Conservation (phyloP, 2,888 invertebrate species). For the Caenorhabditis sp. region DNA sequence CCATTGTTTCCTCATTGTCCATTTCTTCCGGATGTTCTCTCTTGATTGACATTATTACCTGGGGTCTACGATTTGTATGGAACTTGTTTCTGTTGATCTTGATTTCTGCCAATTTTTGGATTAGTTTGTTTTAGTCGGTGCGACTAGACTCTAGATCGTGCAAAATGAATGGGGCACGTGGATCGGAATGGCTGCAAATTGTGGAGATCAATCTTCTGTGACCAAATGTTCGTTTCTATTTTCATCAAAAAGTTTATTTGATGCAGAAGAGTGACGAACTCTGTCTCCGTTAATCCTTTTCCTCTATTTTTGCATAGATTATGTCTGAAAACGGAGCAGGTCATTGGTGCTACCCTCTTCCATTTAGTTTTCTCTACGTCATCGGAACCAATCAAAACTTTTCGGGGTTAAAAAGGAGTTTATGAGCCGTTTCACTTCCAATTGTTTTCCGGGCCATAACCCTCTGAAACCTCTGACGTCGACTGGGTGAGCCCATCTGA, state of each 20-base stretch:
- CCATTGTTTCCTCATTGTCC: neutral
- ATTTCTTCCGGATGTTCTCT: conserved; percentile 20
- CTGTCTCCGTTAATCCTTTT: conserved; percentile 33
- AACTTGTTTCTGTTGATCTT: conserved; percentile 22
- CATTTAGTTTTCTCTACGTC: conserved; percentile 28
- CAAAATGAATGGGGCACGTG: conserved; percentile 7
- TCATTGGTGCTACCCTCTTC: conserved; percentile 33
- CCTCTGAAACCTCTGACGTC: conserved; percentile 33
- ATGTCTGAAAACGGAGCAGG: conserved; percentile 40
- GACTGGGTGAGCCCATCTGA: neutral
- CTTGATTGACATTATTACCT: conserved; percentile 12
- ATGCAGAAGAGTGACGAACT: conserved; percentile 42
- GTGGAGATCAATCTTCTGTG: conserved; percentile 2
- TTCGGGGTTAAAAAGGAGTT: conserved; percentile 8
- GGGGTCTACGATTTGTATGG: too few relatives aligned
- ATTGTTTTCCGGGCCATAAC: conserved; percentile 41
- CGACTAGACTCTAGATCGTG: conserved; percentile 10
- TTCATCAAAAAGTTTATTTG: neutral
- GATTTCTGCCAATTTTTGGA: conserved; percentile 36
- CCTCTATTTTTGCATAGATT: conserved; percentile 22
- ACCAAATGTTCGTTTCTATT: conserved; percentile 18
- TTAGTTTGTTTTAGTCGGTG: conserved; percentile 11
- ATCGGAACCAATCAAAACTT: conserved; percentile 48
- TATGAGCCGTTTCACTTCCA: conserved; percentile 54
- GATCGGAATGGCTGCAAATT: neutral